Base-by-base conservation (phyloP, 2,888 invertebrate genomes). In the Agonopterix heracliana region DNA sequence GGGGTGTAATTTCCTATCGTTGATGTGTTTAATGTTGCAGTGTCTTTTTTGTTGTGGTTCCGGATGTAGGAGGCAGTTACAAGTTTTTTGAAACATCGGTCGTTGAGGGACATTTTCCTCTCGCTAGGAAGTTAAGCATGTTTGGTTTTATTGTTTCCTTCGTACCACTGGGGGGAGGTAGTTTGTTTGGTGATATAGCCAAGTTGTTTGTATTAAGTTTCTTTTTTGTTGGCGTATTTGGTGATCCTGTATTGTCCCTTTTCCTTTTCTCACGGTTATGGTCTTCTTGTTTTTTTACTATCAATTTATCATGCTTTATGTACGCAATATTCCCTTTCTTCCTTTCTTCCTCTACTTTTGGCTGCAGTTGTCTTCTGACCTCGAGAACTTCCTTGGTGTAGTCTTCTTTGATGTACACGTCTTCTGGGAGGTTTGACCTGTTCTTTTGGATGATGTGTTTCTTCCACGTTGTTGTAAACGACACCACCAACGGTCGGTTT, bases 231-330 rank as follows among this genome's bases (percentile, higher is more conserved):
- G 44, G 13, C 40, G 7, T 26, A 17, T 51, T 56, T 11, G 56
- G 56, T 45, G 54, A 56, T 34, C 52, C 48, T 48, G 56, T 49
- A n/a, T 14, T 42, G 44, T 54, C 54, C 49, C 49, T 51, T 55
- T 53, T 55, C 45, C 54, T 54, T n/a, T 55, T 55, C 44, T 55
- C 49, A 47, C 46, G 42, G 44, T 45, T 51, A 41, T 12, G 45
- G 10, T 51, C 51, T 14, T 34, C 9, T 40, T 34, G 38, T 50
- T 51, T 51, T 41, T 51, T 52, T 43, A 54, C 41, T 50, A 54
- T 38, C 8, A 54, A 35, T 50, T 50, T 54, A 11, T 52, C 52
- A 35, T 54, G 45, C 44, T 50, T 54, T 46, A 53, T 12, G 38
- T 47, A 53, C 2, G 47, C 44, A 34, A 53, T 41, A 47, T 42